These are phyloP conservation scores for Heterodera filipjevi DNA, from an alignment of 2,888 invertebrate species.

Conservation along the genomic window DNA sequence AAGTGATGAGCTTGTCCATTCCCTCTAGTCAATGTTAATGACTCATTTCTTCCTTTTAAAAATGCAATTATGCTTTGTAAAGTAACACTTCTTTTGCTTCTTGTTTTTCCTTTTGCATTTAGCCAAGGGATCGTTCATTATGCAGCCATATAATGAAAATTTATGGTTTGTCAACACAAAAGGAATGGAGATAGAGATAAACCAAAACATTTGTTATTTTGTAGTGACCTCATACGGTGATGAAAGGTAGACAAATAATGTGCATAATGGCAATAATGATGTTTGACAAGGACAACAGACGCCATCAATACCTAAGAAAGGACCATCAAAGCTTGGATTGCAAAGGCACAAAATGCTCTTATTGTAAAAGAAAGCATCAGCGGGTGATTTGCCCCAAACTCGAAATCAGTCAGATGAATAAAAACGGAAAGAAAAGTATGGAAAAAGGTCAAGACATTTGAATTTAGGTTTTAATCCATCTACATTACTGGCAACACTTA, in stretches of 20 bases:
- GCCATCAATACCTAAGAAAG: not conserved
- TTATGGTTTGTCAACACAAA: too few species aligned
- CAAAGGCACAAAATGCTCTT: not conserved
- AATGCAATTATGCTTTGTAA: too few species aligned
- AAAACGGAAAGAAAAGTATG: not conserved
- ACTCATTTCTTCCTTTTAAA: too few species aligned
- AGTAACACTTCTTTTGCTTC: too few species aligned
- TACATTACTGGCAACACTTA: not conserved
- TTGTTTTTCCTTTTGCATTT: too few species aligned
- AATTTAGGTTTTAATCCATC: not conserved
- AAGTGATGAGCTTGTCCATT: too few species aligned
- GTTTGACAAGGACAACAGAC: not conserved
- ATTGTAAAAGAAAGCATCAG: not conserved
- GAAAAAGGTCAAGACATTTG: not conserved
- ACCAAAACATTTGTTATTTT: not conserved
- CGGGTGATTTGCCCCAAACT: not conserved
- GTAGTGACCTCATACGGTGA: not conserved
- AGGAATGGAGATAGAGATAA: too few species aligned
- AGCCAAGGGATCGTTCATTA: too few species aligned
- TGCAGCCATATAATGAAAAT: too few species aligned
- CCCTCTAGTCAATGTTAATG: too few species aligned
- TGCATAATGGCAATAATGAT: not conserved
- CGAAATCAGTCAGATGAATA: not conserved
- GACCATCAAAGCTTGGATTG: not conserved
- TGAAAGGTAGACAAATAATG: not conserved